A percentile compares a stretch with the other conserved stretches of the same genome.
Evolutionary conservation across 2,113 vertebrate species (phyloP).

Genomic region (Zosterops japonicus): DNA sequence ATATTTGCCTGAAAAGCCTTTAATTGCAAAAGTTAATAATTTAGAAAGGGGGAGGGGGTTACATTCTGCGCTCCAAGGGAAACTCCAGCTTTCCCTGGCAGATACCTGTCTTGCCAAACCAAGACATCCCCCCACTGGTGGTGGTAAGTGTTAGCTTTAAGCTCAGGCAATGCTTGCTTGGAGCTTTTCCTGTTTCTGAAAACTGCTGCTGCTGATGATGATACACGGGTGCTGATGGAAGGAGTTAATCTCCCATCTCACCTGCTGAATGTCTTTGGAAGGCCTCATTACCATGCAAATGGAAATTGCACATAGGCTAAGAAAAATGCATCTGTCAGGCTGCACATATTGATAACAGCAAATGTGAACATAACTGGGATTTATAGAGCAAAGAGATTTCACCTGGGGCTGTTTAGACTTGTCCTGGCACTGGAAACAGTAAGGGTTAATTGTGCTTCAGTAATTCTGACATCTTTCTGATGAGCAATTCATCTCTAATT

Average conservation of each 20-base stretch:
- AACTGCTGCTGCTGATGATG: not conserved
- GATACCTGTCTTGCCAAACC: too few species aligned
- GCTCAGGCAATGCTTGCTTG: not conserved
- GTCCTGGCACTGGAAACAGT: not conserved
- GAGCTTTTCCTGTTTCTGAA: not conserved
- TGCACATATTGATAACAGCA: not conserved
- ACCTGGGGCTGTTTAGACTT: not conserved
- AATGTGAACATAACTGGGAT: not conserved
- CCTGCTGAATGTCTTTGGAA: not conserved
- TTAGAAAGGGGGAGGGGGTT: too few species aligned
- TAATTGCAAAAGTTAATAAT: too few species aligned
- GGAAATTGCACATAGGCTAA: not conserved
- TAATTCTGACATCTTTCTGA: not conserved
- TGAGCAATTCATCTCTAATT: not conserved
- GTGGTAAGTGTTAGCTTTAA: not conserved
- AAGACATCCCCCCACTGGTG: not conserved
- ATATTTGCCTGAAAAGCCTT: too few species aligned
- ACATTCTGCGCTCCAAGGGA: too few species aligned
- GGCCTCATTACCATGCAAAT: constrained; percentile 45
- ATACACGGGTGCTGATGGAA: not conserved
- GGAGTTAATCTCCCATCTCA: not conserved
- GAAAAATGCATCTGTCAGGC: constrained; percentile 29
- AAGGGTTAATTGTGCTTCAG: constrained; percentile 13
- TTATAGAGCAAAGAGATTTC: not conserved
- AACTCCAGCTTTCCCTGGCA: too few species aligned